Conservation (phyloP, 1,140 invertebrate genomes). For the Streblospio benedicti region DNA sequence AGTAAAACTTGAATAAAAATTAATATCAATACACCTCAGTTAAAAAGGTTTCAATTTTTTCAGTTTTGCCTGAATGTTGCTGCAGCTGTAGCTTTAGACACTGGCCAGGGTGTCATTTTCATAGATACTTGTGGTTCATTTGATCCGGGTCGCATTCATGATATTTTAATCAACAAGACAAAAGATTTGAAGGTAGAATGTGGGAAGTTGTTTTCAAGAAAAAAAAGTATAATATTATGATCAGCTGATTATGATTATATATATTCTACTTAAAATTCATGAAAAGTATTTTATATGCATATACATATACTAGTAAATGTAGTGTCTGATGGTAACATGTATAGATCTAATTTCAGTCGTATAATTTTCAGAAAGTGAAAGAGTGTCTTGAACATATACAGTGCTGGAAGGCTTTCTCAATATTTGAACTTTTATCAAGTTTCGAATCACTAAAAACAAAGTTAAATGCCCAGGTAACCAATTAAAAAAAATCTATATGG, state of each 20-base stretch:
- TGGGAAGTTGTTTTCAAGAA: not conserved
- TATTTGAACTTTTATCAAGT: slow-evolving; percentile 1
- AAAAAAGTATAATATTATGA: not conserved
- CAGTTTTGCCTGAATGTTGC: slow-evolving; percentile 12
- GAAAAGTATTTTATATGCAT: not conserved
- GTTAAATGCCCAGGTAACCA: not conserved
- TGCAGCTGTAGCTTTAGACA: slow-evolving; percentile 12
- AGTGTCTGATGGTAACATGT: too few relatives aligned
- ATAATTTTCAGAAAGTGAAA: not conserved
- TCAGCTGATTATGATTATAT: not conserved
- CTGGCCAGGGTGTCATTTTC: not conserved
- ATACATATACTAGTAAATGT: not conserved
- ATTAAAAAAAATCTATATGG: not conserved
- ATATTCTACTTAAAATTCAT: not conserved
- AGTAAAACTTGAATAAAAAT: not conserved
- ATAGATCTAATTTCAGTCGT: too few relatives aligned
- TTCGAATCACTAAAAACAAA: slow-evolving; percentile 1
- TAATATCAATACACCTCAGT: not conserved
- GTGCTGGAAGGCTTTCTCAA: not conserved
- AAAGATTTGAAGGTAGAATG: too few relatives aligned
- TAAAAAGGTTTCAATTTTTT: not conserved
- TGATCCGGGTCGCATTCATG: not conserved
- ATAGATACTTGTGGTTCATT: not conserved
- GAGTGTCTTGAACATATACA: not conserved
- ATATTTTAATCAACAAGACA: too few relatives aligned